Conservation (phyloP, 2,113 vertebrate species). For the Erythrocebus patas region DNA sequence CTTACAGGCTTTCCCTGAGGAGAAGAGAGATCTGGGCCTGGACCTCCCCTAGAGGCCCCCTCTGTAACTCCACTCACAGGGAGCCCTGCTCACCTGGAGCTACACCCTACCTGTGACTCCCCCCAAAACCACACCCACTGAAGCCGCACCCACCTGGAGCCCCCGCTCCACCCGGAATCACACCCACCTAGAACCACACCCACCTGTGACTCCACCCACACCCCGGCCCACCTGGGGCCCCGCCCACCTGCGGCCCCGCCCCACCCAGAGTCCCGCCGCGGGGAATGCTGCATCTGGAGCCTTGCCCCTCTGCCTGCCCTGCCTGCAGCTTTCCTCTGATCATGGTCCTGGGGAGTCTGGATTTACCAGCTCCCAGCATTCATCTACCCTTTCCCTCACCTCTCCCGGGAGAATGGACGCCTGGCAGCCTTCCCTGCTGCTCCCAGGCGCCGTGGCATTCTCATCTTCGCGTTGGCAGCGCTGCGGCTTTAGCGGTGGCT, state of each 20-base stretch:
- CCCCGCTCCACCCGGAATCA: no score
- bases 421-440: neutral
- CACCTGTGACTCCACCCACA: no score
- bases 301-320: neutral
- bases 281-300: no score
- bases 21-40: neutral
- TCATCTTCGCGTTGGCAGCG: no score
- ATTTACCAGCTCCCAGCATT: neutral
- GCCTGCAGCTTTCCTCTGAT: neutral
- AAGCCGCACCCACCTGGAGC: no score
- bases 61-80: neutral
- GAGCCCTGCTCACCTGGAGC: neutral
- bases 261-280: no score
- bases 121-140: no score
- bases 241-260: no score
- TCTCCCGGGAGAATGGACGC: neutral
- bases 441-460: no score
- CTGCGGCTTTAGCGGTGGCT: no score
- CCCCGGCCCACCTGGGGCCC: no score
- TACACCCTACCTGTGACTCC: neutral
- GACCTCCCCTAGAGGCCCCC: neutral
- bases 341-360: neutral
- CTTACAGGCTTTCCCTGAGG: neutral
- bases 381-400: neutral
- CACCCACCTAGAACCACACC: neutral